phyloP scores from a whole-genome alignment of 2,797 vertebrate genomes.

The Microctenopoma stevenorrisi region DNA sequence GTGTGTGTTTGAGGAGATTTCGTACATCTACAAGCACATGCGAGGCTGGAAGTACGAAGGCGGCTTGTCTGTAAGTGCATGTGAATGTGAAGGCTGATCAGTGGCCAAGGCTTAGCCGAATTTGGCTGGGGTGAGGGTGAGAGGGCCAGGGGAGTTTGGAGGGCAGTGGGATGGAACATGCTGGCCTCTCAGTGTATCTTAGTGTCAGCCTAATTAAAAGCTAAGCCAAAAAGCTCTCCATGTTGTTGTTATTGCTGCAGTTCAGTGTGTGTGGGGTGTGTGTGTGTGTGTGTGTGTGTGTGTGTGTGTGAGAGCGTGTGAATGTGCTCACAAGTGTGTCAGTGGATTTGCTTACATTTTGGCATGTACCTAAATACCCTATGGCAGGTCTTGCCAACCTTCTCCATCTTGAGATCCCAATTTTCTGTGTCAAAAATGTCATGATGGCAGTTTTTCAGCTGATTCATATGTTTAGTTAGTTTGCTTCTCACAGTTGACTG shows the following conservation, averaged over 20 bases:
- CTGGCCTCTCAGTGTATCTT: constrained; percentile 67
- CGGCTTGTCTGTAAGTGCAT: constrained; percentile 31
- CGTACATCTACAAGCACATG: constrained; percentile 33
- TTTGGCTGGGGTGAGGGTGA: constrained; percentile 64
- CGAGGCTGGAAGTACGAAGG: constrained; percentile 21
- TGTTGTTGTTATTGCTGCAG: constrained; percentile 34
- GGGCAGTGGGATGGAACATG: constrained; percentile 70
- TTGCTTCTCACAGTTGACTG: neutral
- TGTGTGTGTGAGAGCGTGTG: constrained; percentile 14
- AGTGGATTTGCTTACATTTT: neutral
- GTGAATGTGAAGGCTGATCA: constrained; percentile 60
- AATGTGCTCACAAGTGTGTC: constrained; percentile 6
- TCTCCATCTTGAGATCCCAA: neutral
- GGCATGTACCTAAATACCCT: neutral
- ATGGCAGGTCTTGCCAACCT: neutral
- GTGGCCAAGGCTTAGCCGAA: constrained; percentile 64
- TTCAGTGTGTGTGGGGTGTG: constrained; percentile 6
- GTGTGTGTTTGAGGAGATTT: constrained; percentile 11
- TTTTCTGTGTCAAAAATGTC: neutral
- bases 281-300: constrained; percentile 7
- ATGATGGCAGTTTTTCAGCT: neutral
- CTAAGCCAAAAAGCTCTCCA: constrained; percentile 56
- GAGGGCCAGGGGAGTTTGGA: constrained; percentile 53
- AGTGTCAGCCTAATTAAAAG: constrained; percentile 71
- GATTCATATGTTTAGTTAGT: neutral